phyloP scores from a whole-genome alignment of 2,797 vertebrate species.

The Hypotaenidia okinawae region DNA sequence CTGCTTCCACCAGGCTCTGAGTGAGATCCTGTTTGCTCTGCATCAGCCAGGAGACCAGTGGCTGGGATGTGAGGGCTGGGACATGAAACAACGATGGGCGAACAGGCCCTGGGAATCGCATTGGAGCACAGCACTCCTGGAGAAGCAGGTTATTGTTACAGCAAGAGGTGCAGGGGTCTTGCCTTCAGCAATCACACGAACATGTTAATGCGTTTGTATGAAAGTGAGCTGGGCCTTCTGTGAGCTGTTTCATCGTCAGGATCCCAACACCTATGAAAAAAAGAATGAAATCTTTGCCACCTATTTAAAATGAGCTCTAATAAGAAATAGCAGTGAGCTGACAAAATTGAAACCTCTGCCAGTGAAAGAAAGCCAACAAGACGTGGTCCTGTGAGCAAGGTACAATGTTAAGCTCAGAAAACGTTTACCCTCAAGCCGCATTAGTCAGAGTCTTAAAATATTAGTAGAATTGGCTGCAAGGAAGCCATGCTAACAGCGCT shows the following conservation, averaged over 20 bases:
- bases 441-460: slow-evolving; percentile 25
- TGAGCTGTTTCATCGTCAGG: not conserved
- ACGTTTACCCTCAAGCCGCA: not conserved
- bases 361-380: slow-evolving; percentile 21
- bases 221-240: not conserved
- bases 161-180: not conserved
- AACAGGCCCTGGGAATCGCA: not conserved
- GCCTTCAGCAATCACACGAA: not conserved
- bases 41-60: not conserved
- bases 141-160: not conserved
- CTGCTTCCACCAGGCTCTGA: not conserved
- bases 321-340: not conserved
- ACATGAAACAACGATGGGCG: not conserved
- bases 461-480: not conserved
- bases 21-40: not conserved
- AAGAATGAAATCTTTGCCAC: not conserved
- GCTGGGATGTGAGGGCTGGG: not conserved
- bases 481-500: not conserved
- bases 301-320: not conserved
- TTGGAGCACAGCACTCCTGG: not conserved
- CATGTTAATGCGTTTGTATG: not conserved
- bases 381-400: not conserved
- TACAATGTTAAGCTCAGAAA: not conserved
- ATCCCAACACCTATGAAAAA: not conserved
- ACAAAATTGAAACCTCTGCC: slow-evolving; percentile 17